phyloP scores from a whole-genome alignment of 2,113 vertebrate species.

The Alexandromys fortis region DNA sequence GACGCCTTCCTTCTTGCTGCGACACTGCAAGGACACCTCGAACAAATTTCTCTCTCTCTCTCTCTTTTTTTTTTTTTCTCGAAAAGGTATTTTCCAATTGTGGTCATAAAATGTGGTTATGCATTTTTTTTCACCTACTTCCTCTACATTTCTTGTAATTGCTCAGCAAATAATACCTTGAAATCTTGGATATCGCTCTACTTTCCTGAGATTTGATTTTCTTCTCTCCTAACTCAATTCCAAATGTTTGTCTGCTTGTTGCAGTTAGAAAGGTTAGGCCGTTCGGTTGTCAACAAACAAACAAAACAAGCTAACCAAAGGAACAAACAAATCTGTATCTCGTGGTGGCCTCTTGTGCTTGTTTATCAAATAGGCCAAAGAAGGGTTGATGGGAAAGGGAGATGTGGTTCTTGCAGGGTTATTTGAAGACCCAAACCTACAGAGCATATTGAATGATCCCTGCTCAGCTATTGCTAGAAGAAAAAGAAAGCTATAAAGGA shows the following conservation, averaged over 20 bases:
- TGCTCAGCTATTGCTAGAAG: not conserved
- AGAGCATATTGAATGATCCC: not conserved
- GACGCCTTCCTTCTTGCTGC: not conserved
- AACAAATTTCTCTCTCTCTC: not conserved
- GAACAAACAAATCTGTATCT: not conserved
- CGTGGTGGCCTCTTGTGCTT: not conserved
- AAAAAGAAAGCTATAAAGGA: not conserved
- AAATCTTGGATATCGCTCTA: not conserved
- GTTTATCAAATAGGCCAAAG: not conserved
- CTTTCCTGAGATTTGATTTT: conserved; percentile 21
- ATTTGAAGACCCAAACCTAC: not conserved
- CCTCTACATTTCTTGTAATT: not conserved
- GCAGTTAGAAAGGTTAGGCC: not conserved
- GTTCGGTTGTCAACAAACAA: not conserved
- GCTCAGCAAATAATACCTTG: not conserved
- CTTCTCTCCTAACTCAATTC: not conserved
- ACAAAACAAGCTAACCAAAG: not conserved
- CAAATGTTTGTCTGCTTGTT: not conserved
- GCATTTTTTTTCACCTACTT: not conserved
- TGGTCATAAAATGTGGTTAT: not conserved
- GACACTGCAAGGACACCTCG: not conserved
- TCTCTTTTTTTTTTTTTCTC: too few relatives aligned
- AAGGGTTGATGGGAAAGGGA: not conserved
- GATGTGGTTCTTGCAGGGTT: not conserved
- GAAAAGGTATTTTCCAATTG: not conserved